phyloP scores from a whole-genome alignment of 2,888 invertebrate species.

The Hipparchia sbordonii region DNA sequence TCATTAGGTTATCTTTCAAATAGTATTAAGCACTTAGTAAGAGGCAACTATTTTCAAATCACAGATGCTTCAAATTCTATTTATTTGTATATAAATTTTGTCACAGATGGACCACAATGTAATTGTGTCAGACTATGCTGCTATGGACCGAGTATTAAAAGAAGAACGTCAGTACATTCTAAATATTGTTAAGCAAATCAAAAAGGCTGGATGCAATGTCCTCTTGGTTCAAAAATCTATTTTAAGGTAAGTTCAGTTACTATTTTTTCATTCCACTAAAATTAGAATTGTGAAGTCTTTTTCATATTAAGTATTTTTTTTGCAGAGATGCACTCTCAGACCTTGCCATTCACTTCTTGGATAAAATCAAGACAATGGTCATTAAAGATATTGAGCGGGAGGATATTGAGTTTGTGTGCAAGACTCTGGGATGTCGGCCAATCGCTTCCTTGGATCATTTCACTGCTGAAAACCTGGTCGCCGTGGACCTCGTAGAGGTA shows the following conservation, averaged over 20 bases:
- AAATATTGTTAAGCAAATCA: slow-evolving; percentile 99
- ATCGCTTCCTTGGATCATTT: slow-evolving; percentile 99
- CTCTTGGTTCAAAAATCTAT: slow-evolving; percentile 93
- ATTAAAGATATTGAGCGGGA: slow-evolving; percentile 99
- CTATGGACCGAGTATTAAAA: slow-evolving; percentile 99
- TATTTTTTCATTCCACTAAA: neutral
- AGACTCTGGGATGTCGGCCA: slow-evolving; percentile 96
- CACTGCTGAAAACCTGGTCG: slow-evolving; percentile 93
- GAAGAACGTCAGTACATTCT: slow-evolving; percentile 99
- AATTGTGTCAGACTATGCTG: slow-evolving; percentile 99
- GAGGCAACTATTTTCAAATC: too few species aligned
- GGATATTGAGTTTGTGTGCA: slow-evolving; percentile 98
- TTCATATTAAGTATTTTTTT: slow-evolving; percentile 32
- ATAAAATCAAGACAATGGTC: slow-evolving; percentile 99
- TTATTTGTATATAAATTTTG: neutral
- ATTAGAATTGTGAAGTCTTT: neutral
- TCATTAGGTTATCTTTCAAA: too few species aligned
- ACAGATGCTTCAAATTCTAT: too few species aligned
- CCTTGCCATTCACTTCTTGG: slow-evolving; percentile 97
- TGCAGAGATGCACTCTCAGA: slow-evolving; percentile 98
- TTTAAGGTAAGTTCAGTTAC: slow-evolving; percentile 80
- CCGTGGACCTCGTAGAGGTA: slow-evolving; percentile 97
- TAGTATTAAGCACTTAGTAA: too few species aligned
- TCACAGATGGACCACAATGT: slow-evolving; percentile 96
- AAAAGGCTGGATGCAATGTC: slow-evolving; percentile 99